Base-by-base conservation (phyloP, 2,888 invertebrate species). In the Taphrorychus bicolor region DNA sequence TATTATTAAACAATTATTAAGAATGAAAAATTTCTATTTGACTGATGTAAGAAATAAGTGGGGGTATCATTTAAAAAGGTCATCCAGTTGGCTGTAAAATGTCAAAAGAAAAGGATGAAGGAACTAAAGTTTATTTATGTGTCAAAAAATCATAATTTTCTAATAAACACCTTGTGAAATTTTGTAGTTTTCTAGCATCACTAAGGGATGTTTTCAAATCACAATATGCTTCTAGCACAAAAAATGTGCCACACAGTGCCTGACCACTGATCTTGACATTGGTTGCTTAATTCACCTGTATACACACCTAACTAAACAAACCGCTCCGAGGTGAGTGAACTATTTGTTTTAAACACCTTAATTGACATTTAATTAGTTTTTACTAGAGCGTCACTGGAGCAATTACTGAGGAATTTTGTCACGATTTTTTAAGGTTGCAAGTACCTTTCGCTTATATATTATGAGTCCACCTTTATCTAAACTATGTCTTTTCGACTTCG, bases 321-420 rank as follows among this genome's bases (percentile, higher is more conserved):
- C 21, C 32, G 53, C 53, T 22, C 24, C 5, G 22, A 54, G 54
- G 54, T 54, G 54, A 54, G n/a, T 54, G 54, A 54, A 54, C 54
- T 24, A 32, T 24, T 24, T 54, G 18, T 24, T 7, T 19, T 54
- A 54, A 54, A 54, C 54, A 54, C 54, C 54, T 52, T 54, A 54
- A 54, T 54, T 14, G 54, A 14, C 3, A 32, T 54, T 32, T 54
- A 54, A 54, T 54, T 54, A 54, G 5, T 14, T 23, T 16, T 17
- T 51, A 48, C 41, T 52, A 51, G 49, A 60, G 49, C 41, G 49
- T 49, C 21, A 14, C 22, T 41, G 40, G 42, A 21, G 18, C 19
- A 51, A 19, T 51, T 45, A 17, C 45, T n/a, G 2, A 16, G 45
- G 45, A 45, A 45, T 45, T 45, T 45, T 14, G 17, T 45, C 45